phyloP scores from a whole-genome alignment of 2,888 invertebrate species.

The Rotaria socialis region DNA sequence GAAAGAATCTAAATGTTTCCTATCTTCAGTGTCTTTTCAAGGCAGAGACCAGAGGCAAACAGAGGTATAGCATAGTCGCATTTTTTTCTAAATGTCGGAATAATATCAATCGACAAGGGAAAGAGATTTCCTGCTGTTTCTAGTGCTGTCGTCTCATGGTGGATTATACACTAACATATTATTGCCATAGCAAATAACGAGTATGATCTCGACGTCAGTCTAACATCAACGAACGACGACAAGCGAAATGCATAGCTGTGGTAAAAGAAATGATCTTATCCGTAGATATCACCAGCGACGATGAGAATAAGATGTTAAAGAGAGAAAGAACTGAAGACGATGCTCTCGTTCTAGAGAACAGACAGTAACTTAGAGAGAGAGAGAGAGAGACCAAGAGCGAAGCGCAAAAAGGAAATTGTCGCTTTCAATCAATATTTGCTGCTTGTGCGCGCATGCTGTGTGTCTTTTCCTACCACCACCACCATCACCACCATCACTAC shows the following conservation, averaged over 20 bases:
- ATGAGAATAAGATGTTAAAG: background rate
- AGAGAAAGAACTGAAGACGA: background rate
- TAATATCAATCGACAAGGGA: slow-evolving; percentile 25
- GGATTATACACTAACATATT: background rate
- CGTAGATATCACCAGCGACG: background rate
- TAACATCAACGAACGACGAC: background rate
- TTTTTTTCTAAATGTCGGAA: slow-evolving; percentile 29
- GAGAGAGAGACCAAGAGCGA: background rate
- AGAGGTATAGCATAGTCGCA: slow-evolving; percentile 1
- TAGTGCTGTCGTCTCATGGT: background rate
- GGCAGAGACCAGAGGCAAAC: slow-evolving; percentile 15
- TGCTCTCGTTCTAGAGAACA: background rate
- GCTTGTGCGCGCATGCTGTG: slow-evolving; percentile 8
- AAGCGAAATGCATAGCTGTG: background rate
- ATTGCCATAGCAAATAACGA: slow-evolving; percentile 9
- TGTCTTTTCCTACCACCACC: background rate
- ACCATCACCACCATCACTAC: background rate
- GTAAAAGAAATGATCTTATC: slow-evolving; percentile 12
- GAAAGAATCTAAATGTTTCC: background rate
- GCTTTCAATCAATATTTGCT: slow-evolving; percentile 16
- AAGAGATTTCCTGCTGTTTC: slow-evolving; percentile 5
- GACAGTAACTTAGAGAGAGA: background rate
- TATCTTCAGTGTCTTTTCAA: background rate
- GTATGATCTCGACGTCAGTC: background rate
- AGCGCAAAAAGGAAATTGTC: background rate